Conservation (phyloP, 2,888 invertebrate genomes). For the Spilosoma lubricipeda region DNA sequence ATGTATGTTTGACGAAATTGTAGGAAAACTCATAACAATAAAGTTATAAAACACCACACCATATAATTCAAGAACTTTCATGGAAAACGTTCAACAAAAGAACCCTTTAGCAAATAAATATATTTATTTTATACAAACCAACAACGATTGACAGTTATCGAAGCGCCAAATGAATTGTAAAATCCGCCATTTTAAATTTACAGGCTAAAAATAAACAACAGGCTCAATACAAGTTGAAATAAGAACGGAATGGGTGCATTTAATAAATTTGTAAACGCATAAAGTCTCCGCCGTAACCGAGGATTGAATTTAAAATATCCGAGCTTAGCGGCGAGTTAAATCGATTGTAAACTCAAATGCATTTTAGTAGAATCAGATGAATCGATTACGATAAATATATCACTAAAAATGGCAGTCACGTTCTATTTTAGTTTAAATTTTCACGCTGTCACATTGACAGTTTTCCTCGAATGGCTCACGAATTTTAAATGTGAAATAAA, state of each 20-base stretch:
- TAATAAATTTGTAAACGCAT: constrained; percentile 65
- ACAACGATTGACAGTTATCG: constrained; percentile 78
- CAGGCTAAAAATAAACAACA: constrained; percentile 34
- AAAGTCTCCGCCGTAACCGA: constrained; percentile 74
- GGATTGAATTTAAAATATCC: constrained; percentile 77
- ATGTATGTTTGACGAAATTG: background rate
- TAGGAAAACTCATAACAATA: constrained; percentile 2
- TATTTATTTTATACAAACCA: constrained; percentile 72
- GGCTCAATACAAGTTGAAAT: constrained; percentile 27
- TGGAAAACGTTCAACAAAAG: constrained; percentile 69
- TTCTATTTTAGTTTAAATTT: constrained; percentile 70
- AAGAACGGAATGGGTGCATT: constrained; percentile 35
- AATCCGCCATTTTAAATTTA: constrained; percentile 47
- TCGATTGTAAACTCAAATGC: constrained; percentile 77
- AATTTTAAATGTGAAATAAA: constrained; percentile 48
- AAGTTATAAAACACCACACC: background rate
- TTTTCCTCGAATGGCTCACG: constrained; percentile 57
- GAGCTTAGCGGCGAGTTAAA: constrained; percentile 79
- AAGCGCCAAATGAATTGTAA: constrained; percentile 73
- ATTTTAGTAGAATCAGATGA: constrained; percentile 75
- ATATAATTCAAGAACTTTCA: constrained; percentile 60
- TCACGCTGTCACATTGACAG: constrained; percentile 62
- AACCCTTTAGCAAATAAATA: constrained; percentile 76
- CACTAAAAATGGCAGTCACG: constrained; percentile 70
- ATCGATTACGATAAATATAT: constrained; percentile 66